Evolutionary conservation across 2,888 invertebrate genomes (phyloP).

Genomic region (Ectemnius continuus): DNA sequence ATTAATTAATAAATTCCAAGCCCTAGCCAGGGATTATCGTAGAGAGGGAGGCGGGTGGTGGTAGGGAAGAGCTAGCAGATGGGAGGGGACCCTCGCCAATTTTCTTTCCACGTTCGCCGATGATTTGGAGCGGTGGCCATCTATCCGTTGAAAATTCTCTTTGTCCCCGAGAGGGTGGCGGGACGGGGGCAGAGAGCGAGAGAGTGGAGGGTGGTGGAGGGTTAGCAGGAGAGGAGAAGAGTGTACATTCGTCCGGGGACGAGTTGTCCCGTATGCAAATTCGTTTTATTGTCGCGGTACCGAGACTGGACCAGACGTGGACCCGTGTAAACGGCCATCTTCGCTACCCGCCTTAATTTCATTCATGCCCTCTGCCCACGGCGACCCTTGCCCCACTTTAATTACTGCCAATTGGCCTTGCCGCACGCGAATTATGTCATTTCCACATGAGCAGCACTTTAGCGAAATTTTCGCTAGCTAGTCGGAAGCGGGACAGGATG

Average conservation of each 20-base stretch:
- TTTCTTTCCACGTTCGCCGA: constrained; percentile 55
- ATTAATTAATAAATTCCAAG: constrained; percentile 40
- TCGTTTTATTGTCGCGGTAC: constrained; percentile 73
- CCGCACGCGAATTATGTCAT: constrained; percentile 75
- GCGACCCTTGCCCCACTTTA: constrained; percentile 66
- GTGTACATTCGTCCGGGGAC: constrained; percentile 62
- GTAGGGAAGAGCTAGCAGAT: neutral
- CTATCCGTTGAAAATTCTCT: constrained; percentile 66
- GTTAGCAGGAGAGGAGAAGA: constrained; percentile 6
- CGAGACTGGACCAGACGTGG: constrained; percentile 63
- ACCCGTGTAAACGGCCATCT: constrained; percentile 74
- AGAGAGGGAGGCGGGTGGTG: too few relatives aligned
- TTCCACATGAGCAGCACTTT: constrained; percentile 66
- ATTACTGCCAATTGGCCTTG: constrained; percentile 76
- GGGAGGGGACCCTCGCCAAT: constrained; percentile 39
- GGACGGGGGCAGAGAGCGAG: neutral
- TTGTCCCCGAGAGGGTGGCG: constrained; percentile 6
- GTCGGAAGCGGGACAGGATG: constrained; percentile 62
- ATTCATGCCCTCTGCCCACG: constrained; percentile 62
- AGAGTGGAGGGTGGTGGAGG: too few relatives aligned
- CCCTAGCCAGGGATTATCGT: neutral
- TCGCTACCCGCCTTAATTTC: constrained; percentile 74
- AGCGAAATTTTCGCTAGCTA: constrained; percentile 64
- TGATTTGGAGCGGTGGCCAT: constrained; percentile 65
- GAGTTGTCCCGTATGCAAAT: constrained; percentile 75